Percentiles rank a stretch among this genome's conserved stretches.
These are phyloP conservation scores for Darevskia mixta DNA, from an alignment of 2,797 vertebrate species.

Conservation along the genomic window DNA sequence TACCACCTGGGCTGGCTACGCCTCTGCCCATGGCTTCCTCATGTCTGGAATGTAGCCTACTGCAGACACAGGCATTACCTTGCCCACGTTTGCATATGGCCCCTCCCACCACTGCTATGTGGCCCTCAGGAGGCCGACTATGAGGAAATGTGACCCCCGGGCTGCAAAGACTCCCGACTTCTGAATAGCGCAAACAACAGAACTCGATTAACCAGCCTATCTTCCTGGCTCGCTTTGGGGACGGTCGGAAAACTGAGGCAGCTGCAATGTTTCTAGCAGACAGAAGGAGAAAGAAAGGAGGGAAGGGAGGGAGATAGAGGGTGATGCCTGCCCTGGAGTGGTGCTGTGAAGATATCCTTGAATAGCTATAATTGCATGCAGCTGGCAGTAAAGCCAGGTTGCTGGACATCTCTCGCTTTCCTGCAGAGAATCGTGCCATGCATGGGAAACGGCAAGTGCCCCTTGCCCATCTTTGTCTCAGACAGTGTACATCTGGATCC, in stretches of 20 bases:
- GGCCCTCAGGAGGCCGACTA: too few species aligned
- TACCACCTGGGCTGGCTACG: too few species aligned
- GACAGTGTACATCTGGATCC: not conserved
- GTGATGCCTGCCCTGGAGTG: not conserved
- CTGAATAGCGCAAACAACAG: too few species aligned
- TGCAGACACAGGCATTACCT: too few species aligned
- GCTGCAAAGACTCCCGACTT: too few species aligned
- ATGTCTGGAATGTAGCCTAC: too few species aligned
- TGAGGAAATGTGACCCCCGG: too few species aligned
- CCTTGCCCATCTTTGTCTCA: accelerated
- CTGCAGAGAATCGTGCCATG: not conserved
- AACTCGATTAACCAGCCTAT: not conserved
- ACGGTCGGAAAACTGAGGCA: not conserved
- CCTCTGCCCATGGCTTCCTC: too few species aligned
- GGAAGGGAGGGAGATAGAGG: not conserved
- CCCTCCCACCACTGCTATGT: too few species aligned
- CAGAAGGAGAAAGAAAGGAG: accelerated
- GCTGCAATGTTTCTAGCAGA: not conserved
- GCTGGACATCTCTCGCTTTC: not conserved
- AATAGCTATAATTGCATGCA: slow-evolving; percentile 8
- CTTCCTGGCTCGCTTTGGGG: not conserved
- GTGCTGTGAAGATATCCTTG: not conserved
- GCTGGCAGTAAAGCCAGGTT: not conserved
- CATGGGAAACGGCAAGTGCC: accelerated
- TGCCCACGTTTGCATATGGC: too few species aligned